Conservation (phyloP, 2,888 invertebrate genomes). For the Brenthis hecate region DNA sequence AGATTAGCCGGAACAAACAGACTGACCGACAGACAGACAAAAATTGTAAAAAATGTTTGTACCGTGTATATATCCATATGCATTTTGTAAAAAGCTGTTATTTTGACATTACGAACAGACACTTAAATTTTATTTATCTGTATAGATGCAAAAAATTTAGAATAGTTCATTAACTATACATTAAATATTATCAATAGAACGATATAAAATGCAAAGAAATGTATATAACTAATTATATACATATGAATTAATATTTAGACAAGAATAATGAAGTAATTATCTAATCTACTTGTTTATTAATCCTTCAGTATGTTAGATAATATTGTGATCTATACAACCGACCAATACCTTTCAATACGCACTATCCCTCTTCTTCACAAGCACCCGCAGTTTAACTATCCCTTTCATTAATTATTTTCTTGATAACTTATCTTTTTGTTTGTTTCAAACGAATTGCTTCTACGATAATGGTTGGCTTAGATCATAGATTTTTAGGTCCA, state of each 20-base stretch:
- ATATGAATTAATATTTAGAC: neutral
- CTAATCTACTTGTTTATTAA: constrained; percentile 5
- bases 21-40: too few relatives aligned
- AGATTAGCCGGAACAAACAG: too few relatives aligned
- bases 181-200: too few relatives aligned
- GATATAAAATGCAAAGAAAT: too few relatives aligned
- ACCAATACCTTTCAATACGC: constrained; percentile 24
- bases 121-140: too few relatives aligned
- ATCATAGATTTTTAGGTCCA: constrained; percentile 34
- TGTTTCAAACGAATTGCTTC: constrained; percentile 39
- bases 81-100: too few relatives aligned
- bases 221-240: neutral
- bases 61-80: too few relatives aligned
- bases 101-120: too few relatives aligned
- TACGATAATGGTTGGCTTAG: constrained; percentile 36
- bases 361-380: constrained; percentile 26
- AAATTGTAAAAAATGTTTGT: too few relatives aligned
- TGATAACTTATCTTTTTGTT: constrained; percentile 42
- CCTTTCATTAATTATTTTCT: constrained; percentile 35
- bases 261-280: neutral
- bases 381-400: constrained; percentile 27
- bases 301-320: constrained; percentile 10
- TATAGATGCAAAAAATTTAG: too few relatives aligned
- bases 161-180: too few relatives aligned
- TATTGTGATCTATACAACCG: constrained; percentile 20